A percentile compares a stretch with the other conserved stretches of the same genome.
These are phyloP conservation scores for Buteo buteo DNA, from an alignment of 2,113 vertebrate genomes.

Conservation along the genomic window DNA sequence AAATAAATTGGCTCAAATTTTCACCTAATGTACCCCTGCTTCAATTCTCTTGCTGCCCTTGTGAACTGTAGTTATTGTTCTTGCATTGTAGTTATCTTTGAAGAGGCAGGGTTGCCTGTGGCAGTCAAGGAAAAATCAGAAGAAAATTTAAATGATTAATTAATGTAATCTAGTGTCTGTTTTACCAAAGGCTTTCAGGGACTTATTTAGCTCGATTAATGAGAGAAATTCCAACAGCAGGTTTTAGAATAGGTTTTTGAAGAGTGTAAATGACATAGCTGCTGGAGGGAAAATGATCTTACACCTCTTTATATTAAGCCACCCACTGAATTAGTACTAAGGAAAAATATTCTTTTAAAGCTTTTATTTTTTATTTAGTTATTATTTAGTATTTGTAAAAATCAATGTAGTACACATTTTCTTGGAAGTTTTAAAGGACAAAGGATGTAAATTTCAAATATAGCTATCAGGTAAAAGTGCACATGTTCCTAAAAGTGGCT, in stretches of 20 bases:
- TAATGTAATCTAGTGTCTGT: constrained; percentile 67
- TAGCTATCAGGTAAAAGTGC: neutral
- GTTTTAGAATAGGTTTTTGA: constrained; percentile 40
- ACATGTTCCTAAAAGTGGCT: neutral
- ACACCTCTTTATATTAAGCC: neutral
- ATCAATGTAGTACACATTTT: neutral
- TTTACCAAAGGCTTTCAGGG: constrained; percentile 65
- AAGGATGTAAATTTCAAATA: neutral
- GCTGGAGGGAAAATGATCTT: constrained; percentile 54
- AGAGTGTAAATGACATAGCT: constrained; percentile 39
- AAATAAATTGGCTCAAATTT: constrained; percentile 38
- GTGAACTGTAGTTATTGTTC: constrained; percentile 20
- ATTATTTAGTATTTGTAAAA: neutral
- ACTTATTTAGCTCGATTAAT: constrained; percentile 59
- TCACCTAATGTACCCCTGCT: neutral
- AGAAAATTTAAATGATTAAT: constrained; percentile 72
- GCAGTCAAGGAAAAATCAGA: constrained; percentile 57
- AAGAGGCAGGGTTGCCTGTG: constrained; percentile 60
- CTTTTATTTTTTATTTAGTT: neutral
- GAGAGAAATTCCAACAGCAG: constrained; percentile 51
- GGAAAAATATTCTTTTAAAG: neutral
- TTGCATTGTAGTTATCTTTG: constrained; percentile 36
- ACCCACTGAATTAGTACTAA: neutral
- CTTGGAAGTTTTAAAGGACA: neutral
- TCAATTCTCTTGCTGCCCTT: neutral